A percentile compares a stretch with the other conserved stretches of the same genome.
Evolutionary conservation across 2,113 vertebrate species (phyloP).

Genomic region (Cnemophilus loriae): DNA sequence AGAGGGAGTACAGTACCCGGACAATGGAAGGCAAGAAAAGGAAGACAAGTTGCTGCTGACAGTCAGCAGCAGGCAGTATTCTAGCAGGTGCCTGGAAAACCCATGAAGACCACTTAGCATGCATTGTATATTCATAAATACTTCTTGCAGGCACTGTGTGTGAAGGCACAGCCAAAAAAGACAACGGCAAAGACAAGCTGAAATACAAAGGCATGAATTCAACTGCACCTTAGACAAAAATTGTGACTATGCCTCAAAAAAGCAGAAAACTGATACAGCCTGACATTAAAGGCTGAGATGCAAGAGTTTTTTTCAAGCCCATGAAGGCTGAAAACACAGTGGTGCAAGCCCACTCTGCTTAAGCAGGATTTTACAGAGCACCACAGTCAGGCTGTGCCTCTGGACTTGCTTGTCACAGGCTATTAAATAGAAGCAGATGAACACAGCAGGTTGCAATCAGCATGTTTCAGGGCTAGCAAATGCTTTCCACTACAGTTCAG

Average conservation of each 20-base stretch:
- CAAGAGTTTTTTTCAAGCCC: constrained; percentile 10
- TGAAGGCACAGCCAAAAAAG: constrained; percentile 80
- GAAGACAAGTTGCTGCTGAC: constrained; percentile 32
- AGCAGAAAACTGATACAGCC: constrained; percentile 57
- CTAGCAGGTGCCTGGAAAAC: constrained; percentile 61
- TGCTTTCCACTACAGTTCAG: constrained; percentile 29
- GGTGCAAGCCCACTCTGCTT: constrained; percentile 25
- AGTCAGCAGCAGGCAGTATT: constrained; percentile 51
- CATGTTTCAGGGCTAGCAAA: constrained; percentile 51
- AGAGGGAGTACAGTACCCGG: constrained; percentile 36
- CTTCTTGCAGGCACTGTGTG: constrained; percentile 78
- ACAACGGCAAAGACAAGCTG: constrained; percentile 69
- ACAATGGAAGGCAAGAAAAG: constrained; percentile 39
- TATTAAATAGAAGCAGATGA: constrained; percentile 64
- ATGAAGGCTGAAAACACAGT: not conserved
- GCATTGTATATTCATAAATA: constrained; percentile 61
- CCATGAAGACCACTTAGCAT: constrained; percentile 61
- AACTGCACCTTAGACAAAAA: constrained; percentile 59
- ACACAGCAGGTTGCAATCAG: constrained; percentile 65
- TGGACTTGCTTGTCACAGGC: constrained; percentile 64
- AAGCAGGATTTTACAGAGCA: constrained; percentile 66
- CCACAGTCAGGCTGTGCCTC: constrained; percentile 58
- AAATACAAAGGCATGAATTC: constrained; percentile 69
- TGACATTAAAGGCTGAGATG: constrained; percentile 20
- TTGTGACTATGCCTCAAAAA: constrained; percentile 40